phyloP scores from a whole-genome alignment of 2,797 vertebrate genomes.

The Diplodus puntazzo region DNA sequence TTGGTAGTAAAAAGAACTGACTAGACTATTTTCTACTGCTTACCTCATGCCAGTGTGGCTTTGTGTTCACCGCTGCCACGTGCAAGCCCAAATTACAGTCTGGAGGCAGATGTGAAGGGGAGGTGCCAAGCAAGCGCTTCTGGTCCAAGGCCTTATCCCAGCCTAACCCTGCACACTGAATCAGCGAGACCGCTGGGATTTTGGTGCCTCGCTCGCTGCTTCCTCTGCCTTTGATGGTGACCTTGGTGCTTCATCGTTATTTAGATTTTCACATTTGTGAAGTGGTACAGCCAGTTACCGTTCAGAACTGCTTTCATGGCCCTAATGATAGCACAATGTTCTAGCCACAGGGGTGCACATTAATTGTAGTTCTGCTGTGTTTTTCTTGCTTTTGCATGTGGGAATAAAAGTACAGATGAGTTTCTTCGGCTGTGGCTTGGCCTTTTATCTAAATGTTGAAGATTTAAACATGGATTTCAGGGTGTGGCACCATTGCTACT shows the following conservation, averaged over 20 bases:
- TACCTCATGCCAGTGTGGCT: constrained; percentile 83
- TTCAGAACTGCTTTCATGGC: constrained; percentile 41
- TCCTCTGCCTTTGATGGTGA: constrained; percentile 66
- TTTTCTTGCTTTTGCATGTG: constrained; percentile 26
- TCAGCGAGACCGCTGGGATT: constrained; percentile 51
- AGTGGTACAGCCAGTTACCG: constrained; percentile 39
- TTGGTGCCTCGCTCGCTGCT: constrained; percentile 35
- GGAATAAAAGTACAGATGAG: constrained; percentile 15
- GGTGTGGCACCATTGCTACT: constrained; percentile 32
- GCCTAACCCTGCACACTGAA: constrained; percentile 56
- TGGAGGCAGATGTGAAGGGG: constrained; percentile 75
- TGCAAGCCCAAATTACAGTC: constrained; percentile 85
- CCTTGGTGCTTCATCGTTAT: constrained; percentile 50
- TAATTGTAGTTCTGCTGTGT: constrained; percentile 44
- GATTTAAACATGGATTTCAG: constrained; percentile 17
- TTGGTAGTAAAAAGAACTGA: constrained; percentile 68
- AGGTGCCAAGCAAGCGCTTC: constrained; percentile 69
- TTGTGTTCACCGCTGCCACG: constrained; percentile 80
- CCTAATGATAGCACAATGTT: constrained; percentile 42
- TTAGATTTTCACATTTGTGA: constrained; percentile 40
- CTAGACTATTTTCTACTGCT: constrained; percentile 82
- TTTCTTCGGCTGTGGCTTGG: neutral
- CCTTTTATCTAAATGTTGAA: constrained; percentile 4
- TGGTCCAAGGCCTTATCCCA: constrained; percentile 60
- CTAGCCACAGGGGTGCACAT: constrained; percentile 29